Base-by-base conservation (phyloP, 2,113 vertebrate species). In the Guaruba guarouba region DNA sequence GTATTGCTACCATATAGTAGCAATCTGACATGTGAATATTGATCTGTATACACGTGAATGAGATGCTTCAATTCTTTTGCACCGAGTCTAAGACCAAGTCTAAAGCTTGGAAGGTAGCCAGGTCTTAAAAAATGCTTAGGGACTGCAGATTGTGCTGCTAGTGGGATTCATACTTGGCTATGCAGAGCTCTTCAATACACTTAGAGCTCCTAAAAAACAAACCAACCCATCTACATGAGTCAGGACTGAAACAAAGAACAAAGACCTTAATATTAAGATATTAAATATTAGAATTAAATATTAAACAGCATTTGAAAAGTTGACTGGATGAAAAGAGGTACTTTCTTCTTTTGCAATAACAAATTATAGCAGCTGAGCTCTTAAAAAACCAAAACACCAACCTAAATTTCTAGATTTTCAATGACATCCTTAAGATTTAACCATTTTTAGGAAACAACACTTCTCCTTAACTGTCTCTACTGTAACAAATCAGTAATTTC, bases 41-140 rank as follows among this genome's bases (percentile, higher is more conserved):
- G 39, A 82, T 55, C 51, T 35, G 12, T 12, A 67, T 29, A 62
- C 11, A 67, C 0, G 0, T 20, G 37, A 48, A 82, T 51, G 16
- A 86, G 29, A 62, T n/a, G 33, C 14, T 86, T 89, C 35, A n/a
- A 43, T 9, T 48, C n/a, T 83, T 67, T 57, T 71, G 51, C 33
- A 66, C 44, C 9, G 5, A 89, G 33, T 27, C 67, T 75, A 23
- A 90, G 29, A 86, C 62, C 3, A 67, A 68, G 12, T 14, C 31
- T 39, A 52, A 87, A 59, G 37, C n/a, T 17, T 81, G 43, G 52
- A 76, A 87, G 19, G 46, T 13, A 83, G 12, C 6, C 46, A 67
- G 12, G 25, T 43, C 29, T 73, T 52, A 7, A 80, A 57, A 82
- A 80, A 24, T 3, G 2, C 39, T 90, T 29, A 77, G 20, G 11